phyloP scores from a whole-genome alignment of 2,797 vertebrate genomes.

The Pristis pectinata region DNA sequence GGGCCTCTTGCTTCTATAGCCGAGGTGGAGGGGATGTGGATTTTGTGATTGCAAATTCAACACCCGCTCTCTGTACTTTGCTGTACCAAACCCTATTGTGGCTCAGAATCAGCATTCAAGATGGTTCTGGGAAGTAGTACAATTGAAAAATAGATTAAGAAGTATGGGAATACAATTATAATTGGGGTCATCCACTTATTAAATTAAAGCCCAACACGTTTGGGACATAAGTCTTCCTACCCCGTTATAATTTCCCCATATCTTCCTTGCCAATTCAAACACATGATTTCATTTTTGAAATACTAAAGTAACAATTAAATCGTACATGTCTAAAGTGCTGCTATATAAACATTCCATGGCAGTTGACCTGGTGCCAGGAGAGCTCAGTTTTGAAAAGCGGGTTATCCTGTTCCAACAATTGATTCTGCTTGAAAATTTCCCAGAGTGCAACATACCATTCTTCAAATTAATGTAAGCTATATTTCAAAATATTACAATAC shows the following conservation, averaged over 20 bases:
- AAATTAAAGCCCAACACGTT: neutral
- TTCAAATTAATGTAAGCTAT: neutral
- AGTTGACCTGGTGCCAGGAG: neutral
- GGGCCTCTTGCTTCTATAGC: neutral
- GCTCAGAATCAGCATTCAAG: neutral
- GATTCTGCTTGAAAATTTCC: neutral
- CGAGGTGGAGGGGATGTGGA: too few species aligned
- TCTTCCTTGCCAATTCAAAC: neutral
- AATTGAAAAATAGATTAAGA: neutral
- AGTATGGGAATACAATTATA: neutral
- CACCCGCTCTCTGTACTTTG: too few species aligned
- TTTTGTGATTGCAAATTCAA: neutral
- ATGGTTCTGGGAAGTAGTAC: neutral
- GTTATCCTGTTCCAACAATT: neutral
- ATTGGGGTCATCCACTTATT: neutral
- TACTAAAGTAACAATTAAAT: neutral
- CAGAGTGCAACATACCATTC: neutral
- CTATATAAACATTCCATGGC: neutral
- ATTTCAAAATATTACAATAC: constrained; percentile 5
- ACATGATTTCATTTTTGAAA: neutral
- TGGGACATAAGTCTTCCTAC: neutral
- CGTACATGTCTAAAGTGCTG: neutral
- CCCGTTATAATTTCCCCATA: neutral
- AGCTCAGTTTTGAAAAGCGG: neutral
- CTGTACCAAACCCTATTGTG: neutral